These are phyloP conservation scores for Boulengerochromis microlepis DNA, from an alignment of 2,113 vertebrate species.

Conservation along the genomic window DNA sequence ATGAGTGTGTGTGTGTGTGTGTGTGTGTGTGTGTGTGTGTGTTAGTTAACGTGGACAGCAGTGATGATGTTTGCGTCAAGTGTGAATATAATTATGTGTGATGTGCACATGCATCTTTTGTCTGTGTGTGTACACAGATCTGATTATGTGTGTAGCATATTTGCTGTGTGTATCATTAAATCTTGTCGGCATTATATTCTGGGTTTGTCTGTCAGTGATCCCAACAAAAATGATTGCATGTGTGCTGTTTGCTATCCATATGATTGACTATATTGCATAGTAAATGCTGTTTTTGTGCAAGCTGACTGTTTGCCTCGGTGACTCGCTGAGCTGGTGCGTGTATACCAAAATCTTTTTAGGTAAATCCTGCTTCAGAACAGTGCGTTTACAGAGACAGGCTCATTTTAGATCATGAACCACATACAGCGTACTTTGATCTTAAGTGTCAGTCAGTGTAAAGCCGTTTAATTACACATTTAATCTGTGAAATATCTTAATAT, in stretches of 20 bases:
- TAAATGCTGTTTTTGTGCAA: conserved; percentile 6
- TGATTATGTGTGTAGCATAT: not conserved
- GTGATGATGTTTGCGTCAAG: not conserved
- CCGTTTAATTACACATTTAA: not conserved
- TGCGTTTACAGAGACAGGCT: not conserved
- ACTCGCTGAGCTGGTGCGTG: not conserved
- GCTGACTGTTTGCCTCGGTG: not conserved
- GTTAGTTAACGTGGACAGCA: not conserved
- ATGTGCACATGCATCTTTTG: not conserved
- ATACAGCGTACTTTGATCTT: not conserved
- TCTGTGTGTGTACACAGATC: not conserved
- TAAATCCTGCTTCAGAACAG: not conserved
- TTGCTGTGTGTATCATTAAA: not conserved
- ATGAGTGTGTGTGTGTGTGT: not conserved
- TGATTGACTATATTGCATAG: not conserved
- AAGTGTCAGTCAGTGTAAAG: not conserved
- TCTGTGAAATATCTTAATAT: not conserved
- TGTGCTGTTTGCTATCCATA: not conserved
- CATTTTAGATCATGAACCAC: not conserved
- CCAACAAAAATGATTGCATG: not conserved
- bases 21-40: not conserved
- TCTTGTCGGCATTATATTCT: not conserved
- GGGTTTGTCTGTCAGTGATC: not conserved
- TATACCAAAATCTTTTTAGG: not conserved
- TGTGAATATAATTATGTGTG: not conserved